Evolutionary conservation across 1,140 invertebrate species (phyloP), one percentile per base, ranked within the genome.

Genomic region (Helicoverpa armigera): DNA sequence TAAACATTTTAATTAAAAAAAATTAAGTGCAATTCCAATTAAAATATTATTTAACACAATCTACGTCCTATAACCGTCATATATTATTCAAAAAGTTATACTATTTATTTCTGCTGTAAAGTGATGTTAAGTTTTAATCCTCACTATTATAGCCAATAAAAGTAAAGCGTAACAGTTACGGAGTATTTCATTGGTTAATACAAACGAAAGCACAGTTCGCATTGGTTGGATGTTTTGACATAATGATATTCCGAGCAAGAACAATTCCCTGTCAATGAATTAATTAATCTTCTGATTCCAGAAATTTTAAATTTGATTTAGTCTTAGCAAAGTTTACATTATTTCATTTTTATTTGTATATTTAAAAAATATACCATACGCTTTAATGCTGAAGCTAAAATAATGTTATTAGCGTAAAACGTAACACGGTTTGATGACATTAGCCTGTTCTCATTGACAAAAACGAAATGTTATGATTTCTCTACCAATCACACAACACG

Each of bases 401-500:
- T 43, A 43, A 43, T 43, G 35, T 43, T 2, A 5, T 58, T 58
- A 67, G 16, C 78, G 56, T 82, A 67, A 35, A 83, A 83, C 35
- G 75, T 72, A 88, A 82, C 84, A 78, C 61, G n/a, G 53, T 23
- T 70, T 14, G 76, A 79, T 70, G 76, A 67, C 35, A 75, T 80
- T 16, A 63, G 43, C 48, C 50, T 54, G 51, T 93, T 93, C 87
- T 89, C 91, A 73, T 79, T 86, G 86, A 48, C 23, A 56, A 83
- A 80, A 81, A 56, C 23, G 23, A 76, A 85, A 82, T 56, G 56
- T 75, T 18, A 50, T 29, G 76, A 67, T 43, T 18, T 58, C 35
- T 54, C 51, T 51, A 79, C 94, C 92, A 95, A 95, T 95, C 65
- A 85, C 0, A 79, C 54, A 11, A 9, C 3, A 76, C 65, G 43